These are phyloP conservation scores for Brachionus manjavacas DNA, from an alignment of 1,140 invertebrate species.

Conservation along the genomic window DNA sequence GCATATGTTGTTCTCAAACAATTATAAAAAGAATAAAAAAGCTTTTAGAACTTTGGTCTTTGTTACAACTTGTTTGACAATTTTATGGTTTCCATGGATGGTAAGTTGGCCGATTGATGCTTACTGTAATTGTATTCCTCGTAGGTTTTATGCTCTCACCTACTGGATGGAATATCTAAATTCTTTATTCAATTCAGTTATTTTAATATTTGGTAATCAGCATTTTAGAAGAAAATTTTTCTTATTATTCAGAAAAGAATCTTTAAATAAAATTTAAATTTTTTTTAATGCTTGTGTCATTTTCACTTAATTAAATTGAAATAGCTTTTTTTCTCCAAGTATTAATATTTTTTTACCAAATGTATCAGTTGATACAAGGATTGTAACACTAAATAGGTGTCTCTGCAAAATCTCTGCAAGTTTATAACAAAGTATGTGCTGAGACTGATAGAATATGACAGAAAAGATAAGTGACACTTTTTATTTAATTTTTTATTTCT, in stretches of 20 bases:
- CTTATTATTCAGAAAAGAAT: not conserved
- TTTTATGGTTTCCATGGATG: conserved; percentile 26
- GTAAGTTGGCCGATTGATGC: conserved; percentile 29
- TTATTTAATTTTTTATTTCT: too few species aligned
- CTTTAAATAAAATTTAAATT: not conserved
- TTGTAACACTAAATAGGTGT: too few species aligned
- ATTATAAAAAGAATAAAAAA: conserved; percentile 34
- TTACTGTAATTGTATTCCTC: conserved; percentile 12
- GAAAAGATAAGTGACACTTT: too few species aligned
- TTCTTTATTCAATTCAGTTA: conserved; percentile 13
- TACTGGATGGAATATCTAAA: conserved; percentile 35
- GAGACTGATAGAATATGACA: too few species aligned
- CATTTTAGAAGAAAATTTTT: conserved; percentile 38
- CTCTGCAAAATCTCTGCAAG: too few species aligned
- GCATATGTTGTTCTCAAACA: not conserved
- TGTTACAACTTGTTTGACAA: not conserved
- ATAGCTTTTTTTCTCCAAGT: not conserved
- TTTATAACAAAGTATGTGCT: too few species aligned
- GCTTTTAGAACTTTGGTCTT: not conserved
- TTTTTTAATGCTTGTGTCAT: too few species aligned
- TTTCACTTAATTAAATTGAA: not conserved
- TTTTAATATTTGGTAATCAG: conserved; percentile 26
- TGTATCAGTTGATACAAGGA: too few species aligned
- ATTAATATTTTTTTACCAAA: too few species aligned
- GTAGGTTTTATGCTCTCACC: not conserved